Evolutionary conservation across 1,140 invertebrate species (phyloP), one percentile per base, ranked within the genome.

Genomic region (Adoxophyes honmai): DNA sequence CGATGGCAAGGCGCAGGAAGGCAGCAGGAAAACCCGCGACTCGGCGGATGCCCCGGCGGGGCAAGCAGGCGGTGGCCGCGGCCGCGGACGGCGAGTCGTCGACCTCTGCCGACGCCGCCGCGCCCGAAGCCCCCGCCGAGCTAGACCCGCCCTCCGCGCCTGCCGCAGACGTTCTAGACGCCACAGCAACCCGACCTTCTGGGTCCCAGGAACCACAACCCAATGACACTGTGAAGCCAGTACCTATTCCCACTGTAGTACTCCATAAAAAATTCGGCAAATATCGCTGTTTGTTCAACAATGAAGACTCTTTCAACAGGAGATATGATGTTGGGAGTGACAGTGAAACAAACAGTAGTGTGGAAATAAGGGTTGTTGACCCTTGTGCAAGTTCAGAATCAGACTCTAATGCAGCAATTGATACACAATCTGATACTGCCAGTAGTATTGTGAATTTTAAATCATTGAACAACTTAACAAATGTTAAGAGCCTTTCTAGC

Each of bases 251-350:
- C 48, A 64, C 70, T 53, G 76, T 88, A 57, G 81, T 76, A 44
- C 59, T 81, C 52, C 89, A 89, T 60, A 90, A 90, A 60, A 89
- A 89, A 65, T 90, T 90, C 66, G 89, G 89, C 44, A 90, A 90
- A 71, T 90, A 87, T 61, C 61, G 89, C 15, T 90, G 84, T 67
- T 69, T 90, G 6, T 83, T 88, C 57, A 82, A 79, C 36, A 81
- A 68, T 73, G 83, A 86, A 60, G 80, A 86, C 34, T 62, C 60
- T 18, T 75, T 75, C 34, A 69, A 55, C 64, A 86, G 71, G 39
- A 83, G 84, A 64, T 78, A 77, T 72, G 87, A 89, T 34, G 48
- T 83, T 34, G 78, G 85, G 33, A 88, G 83, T 82, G 86, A 89
- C 52, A 89, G 88, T 83, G 86, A 89, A 79, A 88, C 86, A 34